phyloP scores from a whole-genome alignment of 1,140 invertebrate genomes.

The Pseudomyrmex cubaensis region DNA sequence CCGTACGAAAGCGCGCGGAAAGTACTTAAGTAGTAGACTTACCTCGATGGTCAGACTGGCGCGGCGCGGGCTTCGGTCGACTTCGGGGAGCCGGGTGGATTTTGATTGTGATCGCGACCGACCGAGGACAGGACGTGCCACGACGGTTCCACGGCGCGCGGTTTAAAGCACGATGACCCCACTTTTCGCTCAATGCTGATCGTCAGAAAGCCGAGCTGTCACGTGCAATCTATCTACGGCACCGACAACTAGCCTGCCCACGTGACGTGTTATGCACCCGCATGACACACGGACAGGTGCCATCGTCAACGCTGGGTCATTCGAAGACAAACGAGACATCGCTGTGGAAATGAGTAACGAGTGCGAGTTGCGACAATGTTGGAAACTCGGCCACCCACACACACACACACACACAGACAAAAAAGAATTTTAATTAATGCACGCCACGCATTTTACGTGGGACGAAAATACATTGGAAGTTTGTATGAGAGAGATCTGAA shows the following conservation, averaged over 20 bases:
- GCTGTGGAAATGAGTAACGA: slow-evolving; percentile 39
- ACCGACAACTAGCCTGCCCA: slow-evolving; percentile 62
- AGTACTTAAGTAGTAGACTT: slow-evolving; percentile 61
- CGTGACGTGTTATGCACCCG: slow-evolving; percentile 72
- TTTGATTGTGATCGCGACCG: slow-evolving; percentile 52
- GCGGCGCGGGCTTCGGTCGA: slow-evolving; percentile 1
- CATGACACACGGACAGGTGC: slow-evolving; percentile 71
- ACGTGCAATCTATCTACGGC: slow-evolving; percentile 64
- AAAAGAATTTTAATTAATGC: slow-evolving; percentile 41
- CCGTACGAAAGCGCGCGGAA: slow-evolving; percentile 10
- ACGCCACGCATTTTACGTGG: background rate
- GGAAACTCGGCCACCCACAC: slow-evolving; percentile 18
- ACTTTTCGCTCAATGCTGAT: slow-evolving; percentile 61
- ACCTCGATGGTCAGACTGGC: slow-evolving; percentile 57
- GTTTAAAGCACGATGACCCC: slow-evolving; percentile 70
- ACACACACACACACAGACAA: background rate
- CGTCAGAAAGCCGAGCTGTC: slow-evolving; percentile 65
- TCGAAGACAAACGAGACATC: slow-evolving; percentile 67
- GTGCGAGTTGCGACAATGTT: slow-evolving; percentile 14
- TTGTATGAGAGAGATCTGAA: background rate
- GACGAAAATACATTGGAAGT: background rate
- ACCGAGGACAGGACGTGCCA: slow-evolving; percentile 51
- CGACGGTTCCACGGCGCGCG: slow-evolving; percentile 61
- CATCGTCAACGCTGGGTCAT: slow-evolving; percentile 64
- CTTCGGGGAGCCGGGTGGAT: background rate